Base-by-base conservation (phyloP, 2,113 vertebrate genomes). In the Oostethus manadensis region DNA sequence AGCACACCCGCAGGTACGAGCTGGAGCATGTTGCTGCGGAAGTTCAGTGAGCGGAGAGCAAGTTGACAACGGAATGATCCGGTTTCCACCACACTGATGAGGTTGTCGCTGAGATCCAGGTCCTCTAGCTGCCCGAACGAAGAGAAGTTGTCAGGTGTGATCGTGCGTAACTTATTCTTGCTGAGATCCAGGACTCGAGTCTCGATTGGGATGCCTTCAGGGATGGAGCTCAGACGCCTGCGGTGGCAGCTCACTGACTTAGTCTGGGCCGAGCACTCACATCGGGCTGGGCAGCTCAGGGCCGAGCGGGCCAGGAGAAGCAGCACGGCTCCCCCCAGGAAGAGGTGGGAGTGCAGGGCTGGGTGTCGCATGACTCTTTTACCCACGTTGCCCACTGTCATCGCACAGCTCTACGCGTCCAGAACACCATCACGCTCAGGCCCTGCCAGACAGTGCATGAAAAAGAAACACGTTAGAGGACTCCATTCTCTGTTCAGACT, bases 131-230 rank as follows among this genome's bases (percentile, higher is more conserved):
- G 92, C 11, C 92, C 93, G 84, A 95, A 95, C 18, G 93, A 91
- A 56, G 93, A 93, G 70, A 99, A 98, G 80, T 98, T 96, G 85
- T 97, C 94, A 22, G 95, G 94, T 22, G 94, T 96, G 72, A 99
- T 91, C 0, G 90, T 87, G 60, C 96, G 95, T 54, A 99, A 92
- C 56, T 94, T 94, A 88, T 99, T 99, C 86, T 98, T 98, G 78
- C 95, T 94, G 69, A 99, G 88, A 79, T 99, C 96, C 79, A 99
- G 84, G 59, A 91, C 84, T 22, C 87, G 90, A 0, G 96, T 98
- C 89, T 99, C 96, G 0, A 94, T 98, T 0, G 96, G 96, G 80
- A 98, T 94, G 62, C 96, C 96, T 73, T 99, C 96, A 0, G 96
- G 96, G 67, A 98, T 93, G 0, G 89, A 84, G 68, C 91, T 76